Conservation (phyloP, 2,888 invertebrate species). For the Drosophila putrida region DNA sequence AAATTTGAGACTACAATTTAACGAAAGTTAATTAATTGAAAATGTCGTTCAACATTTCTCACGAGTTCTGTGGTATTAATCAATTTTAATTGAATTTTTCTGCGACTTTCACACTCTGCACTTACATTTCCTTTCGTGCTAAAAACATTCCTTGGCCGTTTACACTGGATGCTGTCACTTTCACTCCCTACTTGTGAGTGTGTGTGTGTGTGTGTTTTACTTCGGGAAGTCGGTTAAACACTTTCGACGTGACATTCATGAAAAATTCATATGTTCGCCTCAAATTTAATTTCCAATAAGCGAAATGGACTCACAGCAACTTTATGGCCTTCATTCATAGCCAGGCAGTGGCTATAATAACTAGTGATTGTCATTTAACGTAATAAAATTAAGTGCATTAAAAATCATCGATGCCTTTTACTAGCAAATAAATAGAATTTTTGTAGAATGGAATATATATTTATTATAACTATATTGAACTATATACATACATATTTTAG, state of each 20-base stretch:
- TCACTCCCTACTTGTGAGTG: neutral
- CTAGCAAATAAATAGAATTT: too few species aligned
- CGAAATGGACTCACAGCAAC: conserved; percentile 13
- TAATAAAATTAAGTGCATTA: conserved; percentile 29
- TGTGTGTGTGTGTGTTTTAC: neutral
- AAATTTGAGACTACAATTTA: conserved; percentile 4
- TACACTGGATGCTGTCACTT: conserved; percentile 23
- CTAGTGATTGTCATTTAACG: conserved; percentile 29
- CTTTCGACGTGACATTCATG: conserved; percentile 52
- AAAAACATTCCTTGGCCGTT: conserved; percentile 55
- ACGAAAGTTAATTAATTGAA: conserved; percentile 8
- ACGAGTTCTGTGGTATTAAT: conserved; percentile 5
- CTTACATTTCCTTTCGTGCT: conserved; percentile 25
- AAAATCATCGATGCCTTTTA: conserved; percentile 1
- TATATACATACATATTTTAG: too few species aligned
- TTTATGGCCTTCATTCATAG: conserved; percentile 23
- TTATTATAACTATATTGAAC: too few species aligned
- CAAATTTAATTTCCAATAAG: conserved; percentile 44
- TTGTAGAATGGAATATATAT: too few species aligned
- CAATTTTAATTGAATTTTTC: conserved; percentile 42
- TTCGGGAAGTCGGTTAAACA: conserved; percentile 9
- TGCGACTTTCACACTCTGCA: conserved; percentile 14
- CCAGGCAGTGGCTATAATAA: conserved; percentile 19
- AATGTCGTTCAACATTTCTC: conserved; percentile 8
- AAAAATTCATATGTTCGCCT: conserved; percentile 34